phyloP scores from a whole-genome alignment of 2,797 vertebrate genomes.

The Platalea minor region DNA sequence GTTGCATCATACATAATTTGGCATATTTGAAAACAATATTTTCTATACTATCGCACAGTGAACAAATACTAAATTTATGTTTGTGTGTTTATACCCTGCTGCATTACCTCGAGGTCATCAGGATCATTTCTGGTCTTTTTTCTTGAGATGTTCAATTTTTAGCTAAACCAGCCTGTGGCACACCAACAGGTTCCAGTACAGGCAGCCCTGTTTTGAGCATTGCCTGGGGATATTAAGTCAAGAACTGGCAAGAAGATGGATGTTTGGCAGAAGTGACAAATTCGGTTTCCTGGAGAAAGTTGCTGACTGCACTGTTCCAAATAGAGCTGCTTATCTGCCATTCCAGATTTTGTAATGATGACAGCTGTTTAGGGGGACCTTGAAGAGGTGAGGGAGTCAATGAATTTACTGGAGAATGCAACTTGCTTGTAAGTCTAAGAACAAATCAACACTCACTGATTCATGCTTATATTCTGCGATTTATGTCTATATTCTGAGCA shows the following conservation, averaged over 20 bases:
- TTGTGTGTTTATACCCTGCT: background rate
- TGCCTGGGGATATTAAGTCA: constrained; percentile 49
- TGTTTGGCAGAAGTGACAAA: constrained; percentile 57
- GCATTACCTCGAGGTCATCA: background rate
- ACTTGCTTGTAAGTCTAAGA: background rate
- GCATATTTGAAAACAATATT: background rate
- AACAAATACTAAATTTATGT: background rate
- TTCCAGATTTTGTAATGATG: constrained; percentile 61
- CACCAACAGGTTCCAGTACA: background rate
- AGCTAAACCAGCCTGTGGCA: background rate
- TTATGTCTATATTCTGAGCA: background rate
- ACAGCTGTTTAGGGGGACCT: constrained; percentile 25
- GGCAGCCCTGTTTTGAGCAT: constrained; percentile 4
- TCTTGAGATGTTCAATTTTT: background rate
- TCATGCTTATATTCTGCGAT: background rate
- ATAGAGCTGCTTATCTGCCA: constrained; percentile 49
- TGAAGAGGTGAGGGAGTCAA: constrained; percentile 31
- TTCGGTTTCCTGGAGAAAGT: constrained; percentile 52
- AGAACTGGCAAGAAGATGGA: constrained; percentile 39
- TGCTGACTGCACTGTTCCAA: constrained; percentile 56
- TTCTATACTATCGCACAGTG: background rate
- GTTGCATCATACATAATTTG: background rate
- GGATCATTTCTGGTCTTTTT: background rate
- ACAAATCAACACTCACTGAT: background rate
- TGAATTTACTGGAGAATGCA: background rate